phyloP scores from a whole-genome alignment of 2,888 invertebrate species.

The Acanthosepion lycidas region DNA sequence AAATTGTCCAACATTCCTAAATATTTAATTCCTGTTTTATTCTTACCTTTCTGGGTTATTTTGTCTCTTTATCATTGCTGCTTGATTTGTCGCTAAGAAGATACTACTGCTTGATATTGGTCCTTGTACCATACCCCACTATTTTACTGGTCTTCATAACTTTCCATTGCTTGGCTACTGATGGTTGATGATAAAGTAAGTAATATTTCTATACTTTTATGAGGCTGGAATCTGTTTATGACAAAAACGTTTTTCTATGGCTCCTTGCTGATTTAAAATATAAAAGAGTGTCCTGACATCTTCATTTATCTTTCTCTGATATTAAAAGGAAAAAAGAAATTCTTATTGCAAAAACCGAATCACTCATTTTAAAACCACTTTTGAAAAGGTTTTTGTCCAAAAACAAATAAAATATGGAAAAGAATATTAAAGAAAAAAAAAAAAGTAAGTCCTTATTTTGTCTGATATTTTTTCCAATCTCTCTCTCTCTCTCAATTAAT shows the following conservation, averaged over 20 bases:
- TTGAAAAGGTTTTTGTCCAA: background rate
- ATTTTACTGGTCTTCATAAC: conserved; percentile 17
- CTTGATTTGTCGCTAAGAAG: background rate
- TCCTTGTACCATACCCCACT: background rate
- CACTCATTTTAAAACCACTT: background rate
- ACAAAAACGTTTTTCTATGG: background rate
- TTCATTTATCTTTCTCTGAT: background rate
- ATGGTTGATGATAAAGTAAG: background rate
- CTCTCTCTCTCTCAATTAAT: background rate
- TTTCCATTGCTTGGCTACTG: background rate
- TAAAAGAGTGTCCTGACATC: background rate
- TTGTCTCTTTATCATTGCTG: background rate
- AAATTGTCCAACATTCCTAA: background rate
- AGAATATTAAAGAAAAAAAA: no score
- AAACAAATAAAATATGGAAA: no score
- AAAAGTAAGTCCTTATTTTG: no score
- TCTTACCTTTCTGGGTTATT: background rate
- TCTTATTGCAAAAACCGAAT: background rate
- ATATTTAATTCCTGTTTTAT: background rate
- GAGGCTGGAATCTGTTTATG: background rate
- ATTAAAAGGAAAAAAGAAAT: background rate
- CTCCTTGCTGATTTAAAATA: background rate
- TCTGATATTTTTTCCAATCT: background rate
- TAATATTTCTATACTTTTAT: background rate
- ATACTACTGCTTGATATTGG: background rate